Evolutionary conservation across 2,797 vertebrate genomes (phyloP), one percentile per base, ranked within the genome.

Genomic region (Hemitrygon akajei): DNA sequence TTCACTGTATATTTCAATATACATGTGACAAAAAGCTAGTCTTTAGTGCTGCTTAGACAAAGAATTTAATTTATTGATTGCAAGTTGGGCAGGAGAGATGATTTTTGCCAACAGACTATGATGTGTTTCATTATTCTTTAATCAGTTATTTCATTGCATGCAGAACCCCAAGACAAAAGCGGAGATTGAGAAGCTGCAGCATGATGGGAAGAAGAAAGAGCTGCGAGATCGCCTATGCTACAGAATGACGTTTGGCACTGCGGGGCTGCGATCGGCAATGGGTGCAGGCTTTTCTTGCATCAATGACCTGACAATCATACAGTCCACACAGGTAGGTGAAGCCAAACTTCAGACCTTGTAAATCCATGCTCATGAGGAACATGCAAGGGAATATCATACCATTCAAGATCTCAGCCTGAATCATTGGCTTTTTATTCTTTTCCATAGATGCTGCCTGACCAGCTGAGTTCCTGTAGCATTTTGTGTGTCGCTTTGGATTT

Each of bases 301-400:
- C 94, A 99, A 99, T 0, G 98, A 99, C 94, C 97, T 99, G 47
- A 99, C 98, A 0, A 94, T 99, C 92, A 99, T 99, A 96, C 98
- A 99, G 94, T 97, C 98, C 73, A 98, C 98, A 0, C 98, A 99
- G 97, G 98, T 98, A 93, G 95, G 47, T 12, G 18, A 18, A 12
- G 14, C 71, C 22, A 12, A 34, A 63, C 34, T 14, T 16, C 11
- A 25, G 40, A 58, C 40, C 5, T 1, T 14, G 14, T 60, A 30
- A 60, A n/a, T 60, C 82, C 12, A n/a, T 60, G 56, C 30, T 30
- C 1, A 25, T 37, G 79, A 40, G 79, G 80, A 47, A 82, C 47
- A 37, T 37, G 79, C 14, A 11, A 77, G 81, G 25, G 47, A 84
- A 2, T 84, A 10, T 47, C 47, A 47, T 3, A 47, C 47, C 47